Evolutionary conservation across 2,113 vertebrate species (phyloP), one percentile per base, ranked within the genome.

Genomic region (Megaceryle torquata): DNA sequence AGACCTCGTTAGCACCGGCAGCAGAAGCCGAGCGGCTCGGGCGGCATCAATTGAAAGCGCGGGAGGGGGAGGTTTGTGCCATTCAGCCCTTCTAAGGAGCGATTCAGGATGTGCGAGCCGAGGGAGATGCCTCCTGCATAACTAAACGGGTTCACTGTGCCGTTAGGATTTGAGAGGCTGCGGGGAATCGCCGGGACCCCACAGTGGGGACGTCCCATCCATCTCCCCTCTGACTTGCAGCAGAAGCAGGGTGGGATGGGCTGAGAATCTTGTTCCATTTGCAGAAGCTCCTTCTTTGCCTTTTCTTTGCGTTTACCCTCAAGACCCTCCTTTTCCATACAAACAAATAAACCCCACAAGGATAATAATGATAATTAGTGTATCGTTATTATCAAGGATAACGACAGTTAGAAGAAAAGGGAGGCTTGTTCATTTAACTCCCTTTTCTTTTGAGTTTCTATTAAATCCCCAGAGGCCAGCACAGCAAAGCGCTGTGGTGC

Each of bases 41-140:
- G 15, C 12, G 11, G 44, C 15, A 29, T 56, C 28, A 60, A 37
- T 50, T 3, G 64, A 3, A 86, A 44, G 91, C 19, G 11, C 1
- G 10, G 39, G 48, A 12, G 37, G 77, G 68, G 89, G 93, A 86
- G 87, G 67, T 13, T 22, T 16, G 87, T 82, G 93, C 77, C 67
- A 6, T 89, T 70, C 61, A 20, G 35, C 91, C 70, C 28, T 88
- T 91, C 84, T 35, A 4, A 89, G 90, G 87, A 91, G 69, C 29
- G 5, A 96, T 93, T 92, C 82, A 19, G 12, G 29, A 25, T 26
- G 89, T 88, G 94, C 18, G 69, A 81, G 87, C 51, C 21, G 7
- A 6, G 81, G 68, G 84, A 56, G 86, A 91, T 60, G 86, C 85
- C 61, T 94, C 83, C 54, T 43, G 91, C 96, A 96, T 95, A 78